Base-by-base conservation (phyloP, 2,797 vertebrate genomes). In the Falco concolor region DNA sequence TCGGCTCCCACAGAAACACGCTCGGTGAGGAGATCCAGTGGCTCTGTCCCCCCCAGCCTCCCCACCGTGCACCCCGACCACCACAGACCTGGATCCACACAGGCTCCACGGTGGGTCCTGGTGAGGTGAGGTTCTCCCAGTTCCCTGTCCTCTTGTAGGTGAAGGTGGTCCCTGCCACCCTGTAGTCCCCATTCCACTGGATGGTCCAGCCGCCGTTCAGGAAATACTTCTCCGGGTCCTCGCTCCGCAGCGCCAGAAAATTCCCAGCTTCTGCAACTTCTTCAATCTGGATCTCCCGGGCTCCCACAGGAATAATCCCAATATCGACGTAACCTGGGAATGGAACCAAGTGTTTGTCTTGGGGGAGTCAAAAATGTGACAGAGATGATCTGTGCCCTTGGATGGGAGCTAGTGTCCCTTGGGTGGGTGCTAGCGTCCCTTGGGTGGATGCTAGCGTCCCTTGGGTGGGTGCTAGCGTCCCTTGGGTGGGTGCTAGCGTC, bases 181-280 rank as follows among this genome's bases (percentile, higher is more conserved):
- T 98, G 97, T 99, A 99, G 65, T 99, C 99, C 21, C 99, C 99
- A 0, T 98, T 98, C 99, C 99, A 99, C 97, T 99, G 99, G 95
- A 99, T 99, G 42, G 98, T 99, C 99, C 99, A 99, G 91, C 98
- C 99, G 0, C 99, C 99, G 0, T 99, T 99, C 95, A 99, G 98
- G 96, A 99, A 99, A 96, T 99, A 99, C 64, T 98, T 99, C 68
- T 98, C 98, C 0, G 99, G 98, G 91, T 98, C 98, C 95, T 98
- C 98, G 3, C 99, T 98, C 44, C 99, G 98, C 53, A 99, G 97
- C 0, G 99, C 99, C 97, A 99, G 97, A 95, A 99, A 99, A 94
- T 99, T 99, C 84, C 98, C 98, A 0, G 99, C 98, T 96, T 99
- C 99, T 0, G 99, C 98, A 21, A 99, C 96, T 83, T 99, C 99